Base-by-base conservation (phyloP, 2,888 invertebrate species). In the Diogma glabrata region DNA sequence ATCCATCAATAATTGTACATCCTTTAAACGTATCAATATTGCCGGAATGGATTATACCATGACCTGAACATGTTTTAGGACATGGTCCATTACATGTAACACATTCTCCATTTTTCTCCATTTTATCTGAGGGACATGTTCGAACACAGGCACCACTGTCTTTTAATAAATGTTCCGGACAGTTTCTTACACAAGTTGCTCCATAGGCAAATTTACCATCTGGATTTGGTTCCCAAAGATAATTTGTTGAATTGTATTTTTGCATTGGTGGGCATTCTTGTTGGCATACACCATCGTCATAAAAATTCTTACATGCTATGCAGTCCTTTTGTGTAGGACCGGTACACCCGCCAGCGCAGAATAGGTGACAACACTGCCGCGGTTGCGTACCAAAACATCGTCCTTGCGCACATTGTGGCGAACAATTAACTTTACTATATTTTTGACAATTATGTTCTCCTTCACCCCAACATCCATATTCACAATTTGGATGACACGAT, bases 271-370 rank as follows among this genome's bases (percentile, higher is more conserved):
- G 96, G 67, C 97, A 99, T 71, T 92, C 92, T 66, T 92, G 87
- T 52, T 93, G 93, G 69, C 99, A 99, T 17, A 87, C 87, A 12
- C 94, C 96, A 63, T 95, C 91, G 63, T 97, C 92, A 66, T 89
- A 89, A 69, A 95, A 96, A 67, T 96, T 92, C 60, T 86, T 82
- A 67, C 97, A 99, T 1, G 96, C 95, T 59, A 93, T 80, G 66
- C 99, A 99, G 67, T 96, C 92, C 62, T 85, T 89, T 60, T 93
- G 89, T 54, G 87, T 84, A 1, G 95, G 94, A 0, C 96, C 97
- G 0, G 81, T 87, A 67, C 97, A 99, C 10, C 97, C 97, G 16
- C 94, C 97, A 6, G 95, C 95, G 68, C 97, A 99, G 67, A 95
- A 94, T 10, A 92, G 75, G 69, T 97, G 94, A 66, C 97, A 99